A percentile compares a stretch with the other conserved stretches of the same genome.
Conservation (phyloP, 2,113 vertebrate genomes). For the Pomatorhinus ruficollis region DNA sequence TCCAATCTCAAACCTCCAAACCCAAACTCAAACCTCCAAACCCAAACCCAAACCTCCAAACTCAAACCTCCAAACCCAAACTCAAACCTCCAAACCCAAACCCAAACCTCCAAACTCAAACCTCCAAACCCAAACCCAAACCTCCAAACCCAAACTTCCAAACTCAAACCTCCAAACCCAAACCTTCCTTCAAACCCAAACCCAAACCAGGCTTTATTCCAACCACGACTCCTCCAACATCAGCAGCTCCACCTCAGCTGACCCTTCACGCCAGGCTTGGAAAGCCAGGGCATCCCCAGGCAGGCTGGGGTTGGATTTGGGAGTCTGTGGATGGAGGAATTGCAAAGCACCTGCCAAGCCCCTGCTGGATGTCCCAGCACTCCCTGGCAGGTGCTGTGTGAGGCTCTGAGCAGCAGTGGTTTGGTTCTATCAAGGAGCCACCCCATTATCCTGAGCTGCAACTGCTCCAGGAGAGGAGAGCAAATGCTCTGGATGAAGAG, state of each 20-base stretch:
- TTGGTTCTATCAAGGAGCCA: neutral
- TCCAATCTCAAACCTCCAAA: neutral
- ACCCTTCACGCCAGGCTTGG: accelerated
- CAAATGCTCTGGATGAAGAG: neutral
- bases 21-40: neutral
- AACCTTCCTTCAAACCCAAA: no score
- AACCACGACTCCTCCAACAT: accelerated
- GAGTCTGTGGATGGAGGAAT: neutral
- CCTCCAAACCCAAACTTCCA: neutral
- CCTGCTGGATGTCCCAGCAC: neutral
- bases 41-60: no score
- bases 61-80: neutral
- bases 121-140: neutral
- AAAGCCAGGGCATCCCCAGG: neutral
- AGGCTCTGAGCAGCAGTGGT: neutral
- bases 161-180: neutral
- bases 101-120: no score
- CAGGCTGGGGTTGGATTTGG: neutral
- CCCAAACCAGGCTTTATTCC: neutral
- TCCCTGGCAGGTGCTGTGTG: neutral
- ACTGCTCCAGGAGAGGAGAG: neutral
- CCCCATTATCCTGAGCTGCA: neutral
- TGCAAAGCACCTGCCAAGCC: neutral
- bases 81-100: no score
- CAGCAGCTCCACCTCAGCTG: neutral